Conservation (phyloP, 2,113 vertebrate species). For the Suncus etruscus region DNA sequence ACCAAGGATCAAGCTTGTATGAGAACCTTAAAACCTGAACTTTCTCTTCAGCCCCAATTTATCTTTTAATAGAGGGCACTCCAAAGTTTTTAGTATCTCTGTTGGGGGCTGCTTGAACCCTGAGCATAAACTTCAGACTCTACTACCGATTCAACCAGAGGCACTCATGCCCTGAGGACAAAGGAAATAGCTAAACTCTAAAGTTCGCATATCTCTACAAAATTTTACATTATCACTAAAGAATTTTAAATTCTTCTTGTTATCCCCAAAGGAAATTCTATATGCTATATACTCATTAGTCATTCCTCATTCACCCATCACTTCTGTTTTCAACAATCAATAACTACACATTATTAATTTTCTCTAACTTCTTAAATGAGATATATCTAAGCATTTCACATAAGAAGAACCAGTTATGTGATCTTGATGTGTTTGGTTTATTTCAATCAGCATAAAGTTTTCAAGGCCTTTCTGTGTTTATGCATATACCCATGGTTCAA, state of each 20-base stretch:
- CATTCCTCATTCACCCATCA: neutral
- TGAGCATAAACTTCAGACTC: too few relatives aligned
- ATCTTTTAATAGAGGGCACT: neutral
- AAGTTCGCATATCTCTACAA: neutral
- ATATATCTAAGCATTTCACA: neutral
- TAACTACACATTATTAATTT: neutral
- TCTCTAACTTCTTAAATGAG: too few relatives aligned
- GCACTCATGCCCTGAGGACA: too few relatives aligned
- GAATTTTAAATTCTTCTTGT: slow-evolving; percentile 36
- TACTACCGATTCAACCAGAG: too few relatives aligned
- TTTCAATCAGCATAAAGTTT: too few relatives aligned
- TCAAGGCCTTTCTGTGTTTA: too few relatives aligned
- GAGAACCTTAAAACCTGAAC: too few relatives aligned
- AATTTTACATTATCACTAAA: neutral
- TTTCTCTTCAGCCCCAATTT: neutral
- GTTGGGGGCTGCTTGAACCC: too few relatives aligned
- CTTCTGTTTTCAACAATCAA: neutral
- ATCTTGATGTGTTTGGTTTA: too few relatives aligned
- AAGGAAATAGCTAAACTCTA: too few relatives aligned
- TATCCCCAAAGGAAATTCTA: neutral
- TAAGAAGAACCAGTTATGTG: neutral
- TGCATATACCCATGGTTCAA: too few relatives aligned
- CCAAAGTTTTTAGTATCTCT: neutral
- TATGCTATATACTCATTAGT: neutral
- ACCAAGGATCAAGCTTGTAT: too few relatives aligned